phyloP scores from a whole-genome alignment of 1,140 invertebrate genomes.

The Fopius arisanus region DNA sequence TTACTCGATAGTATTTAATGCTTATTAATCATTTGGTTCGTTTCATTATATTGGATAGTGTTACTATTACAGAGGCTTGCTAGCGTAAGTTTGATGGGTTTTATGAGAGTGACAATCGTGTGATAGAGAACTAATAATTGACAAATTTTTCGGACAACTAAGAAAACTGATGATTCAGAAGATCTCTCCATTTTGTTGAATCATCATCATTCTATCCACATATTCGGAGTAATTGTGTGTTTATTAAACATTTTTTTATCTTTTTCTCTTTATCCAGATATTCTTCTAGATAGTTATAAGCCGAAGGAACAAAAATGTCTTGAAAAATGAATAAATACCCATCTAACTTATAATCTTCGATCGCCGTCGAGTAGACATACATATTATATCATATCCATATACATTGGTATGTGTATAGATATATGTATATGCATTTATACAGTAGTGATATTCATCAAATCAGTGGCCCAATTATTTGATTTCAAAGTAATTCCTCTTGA shows the following conservation, averaged over 20 bases:
- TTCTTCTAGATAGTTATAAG: too few species aligned
- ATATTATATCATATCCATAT: slow-evolving; percentile 46
- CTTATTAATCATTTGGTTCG: background rate
- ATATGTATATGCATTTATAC: slow-evolving; percentile 30
- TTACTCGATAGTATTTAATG: background rate
- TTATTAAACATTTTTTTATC: too few species aligned
- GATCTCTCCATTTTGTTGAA: too few species aligned
- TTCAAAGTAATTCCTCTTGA: background rate
- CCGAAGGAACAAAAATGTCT: too few species aligned
- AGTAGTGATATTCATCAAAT: slow-evolving; percentile 45
- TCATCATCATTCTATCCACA: too few species aligned
- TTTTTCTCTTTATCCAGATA: too few species aligned
- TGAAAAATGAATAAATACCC: background rate
- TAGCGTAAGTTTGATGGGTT: background rate
- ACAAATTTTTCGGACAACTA: background rate
- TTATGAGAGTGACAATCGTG: background rate
- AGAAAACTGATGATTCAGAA: background rate
- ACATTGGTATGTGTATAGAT: slow-evolving; percentile 40
- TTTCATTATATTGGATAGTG: background rate
- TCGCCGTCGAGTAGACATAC: slow-evolving; percentile 38
- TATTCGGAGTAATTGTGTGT: too few species aligned
- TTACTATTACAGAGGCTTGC: background rate
- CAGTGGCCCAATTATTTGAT: slow-evolving; percentile 44
- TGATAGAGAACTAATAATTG: background rate
- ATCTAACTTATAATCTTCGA: background rate